phyloP scores from a whole-genome alignment of 2,888 invertebrate species.

The Hirtodrosophila confusa region DNA sequence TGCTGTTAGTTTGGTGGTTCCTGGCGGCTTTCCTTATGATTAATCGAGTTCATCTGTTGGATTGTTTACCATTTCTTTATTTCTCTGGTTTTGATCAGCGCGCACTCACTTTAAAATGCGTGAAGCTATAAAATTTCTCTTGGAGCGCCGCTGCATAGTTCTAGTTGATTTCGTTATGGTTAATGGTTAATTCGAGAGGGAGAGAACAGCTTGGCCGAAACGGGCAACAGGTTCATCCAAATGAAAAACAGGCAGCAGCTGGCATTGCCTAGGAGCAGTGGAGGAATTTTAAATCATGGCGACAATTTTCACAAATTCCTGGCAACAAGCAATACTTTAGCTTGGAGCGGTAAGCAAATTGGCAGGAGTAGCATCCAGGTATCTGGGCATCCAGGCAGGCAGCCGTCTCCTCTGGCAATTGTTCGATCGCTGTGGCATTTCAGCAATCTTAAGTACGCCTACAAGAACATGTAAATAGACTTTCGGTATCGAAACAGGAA shows the following conservation, averaged over 20 bases:
- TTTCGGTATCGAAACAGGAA: constrained; percentile 77
- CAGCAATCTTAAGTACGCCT: constrained; percentile 83
- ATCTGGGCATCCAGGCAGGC: constrained; percentile 1
- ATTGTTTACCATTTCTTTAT: constrained; percentile 61
- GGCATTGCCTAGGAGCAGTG: constrained; percentile 20
- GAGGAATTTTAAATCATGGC: constrained; percentile 77
- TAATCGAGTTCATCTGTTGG: constrained; percentile 80
- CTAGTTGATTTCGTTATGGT: constrained; percentile 51
- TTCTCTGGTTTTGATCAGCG: constrained; percentile 16
- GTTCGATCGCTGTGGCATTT: constrained; percentile 70
- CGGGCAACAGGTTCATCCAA: constrained; percentile 54
- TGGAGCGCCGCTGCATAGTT: constrained; percentile 20
- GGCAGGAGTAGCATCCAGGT: constrained; percentile 44
- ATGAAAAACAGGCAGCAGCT: constrained; percentile 38
- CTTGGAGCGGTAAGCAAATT: constrained; percentile 68
- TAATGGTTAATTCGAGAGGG: constrained; percentile 9
- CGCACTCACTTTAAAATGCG: constrained; percentile 57
- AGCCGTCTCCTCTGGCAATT: constrained; percentile 38
- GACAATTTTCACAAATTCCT: constrained; percentile 82
- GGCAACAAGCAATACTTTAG: constrained; percentile 19
- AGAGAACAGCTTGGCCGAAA: constrained; percentile 46
- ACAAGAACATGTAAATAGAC: constrained; percentile 83
- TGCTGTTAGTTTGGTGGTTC: constrained; percentile 24
- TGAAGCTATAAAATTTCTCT: constrained; percentile 61
- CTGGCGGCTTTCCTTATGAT: constrained; percentile 61